Evolutionary conservation across 2,888 invertebrate genomes (phyloP), one percentile per base, ranked within the genome.

Genomic region (Hetaerina titia): DNA sequence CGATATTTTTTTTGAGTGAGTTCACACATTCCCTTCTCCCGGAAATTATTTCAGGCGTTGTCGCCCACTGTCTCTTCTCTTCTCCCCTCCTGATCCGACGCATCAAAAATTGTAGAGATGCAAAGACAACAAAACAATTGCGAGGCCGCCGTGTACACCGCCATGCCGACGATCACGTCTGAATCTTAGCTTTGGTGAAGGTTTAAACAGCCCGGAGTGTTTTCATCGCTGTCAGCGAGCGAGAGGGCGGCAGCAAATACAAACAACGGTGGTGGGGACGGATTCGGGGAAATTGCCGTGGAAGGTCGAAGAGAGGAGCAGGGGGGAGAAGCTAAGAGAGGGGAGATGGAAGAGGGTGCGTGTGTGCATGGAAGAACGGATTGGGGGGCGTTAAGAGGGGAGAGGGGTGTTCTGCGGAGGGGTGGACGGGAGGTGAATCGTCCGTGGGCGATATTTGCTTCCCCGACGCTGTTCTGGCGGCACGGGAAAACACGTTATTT

Each of bases 401-500:
- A 69, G 22, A n/a, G n/a, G 19, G 69, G 45, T 4, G 45, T 45
- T 45, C 45, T 45, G 45, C 2, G 2, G 4, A 45, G 45, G 69
- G 6, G 6, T 0, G 69, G 69, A 69, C 2, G 81, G 81, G 31
- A 45, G 45, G 81, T 8, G 15, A 81, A 81, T 81, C 19, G 81
- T 81, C 31, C 31, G 5, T 11, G 81, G 81, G 81, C 81, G 81
- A 13, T 81, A 22, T 81, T 81, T 81, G 81, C 81, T 25, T 81
- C 31, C 22, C 31, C 81, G 13, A 31, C 25, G 81, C 81, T 81
- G 11, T 31, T 15, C 81, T 31, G 81, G 19, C 81, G 81, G 25
- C 31, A 31, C 81, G 81, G 31, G 81, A 81, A 81, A 81, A 81
- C 81, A 81, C 81, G 81, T 81, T 81, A 81, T 81, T 81, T 81